Evolutionary conservation across 2,797 vertebrate genomes (phyloP).

Genomic region (Cryptoblepharus egeriae): DNA sequence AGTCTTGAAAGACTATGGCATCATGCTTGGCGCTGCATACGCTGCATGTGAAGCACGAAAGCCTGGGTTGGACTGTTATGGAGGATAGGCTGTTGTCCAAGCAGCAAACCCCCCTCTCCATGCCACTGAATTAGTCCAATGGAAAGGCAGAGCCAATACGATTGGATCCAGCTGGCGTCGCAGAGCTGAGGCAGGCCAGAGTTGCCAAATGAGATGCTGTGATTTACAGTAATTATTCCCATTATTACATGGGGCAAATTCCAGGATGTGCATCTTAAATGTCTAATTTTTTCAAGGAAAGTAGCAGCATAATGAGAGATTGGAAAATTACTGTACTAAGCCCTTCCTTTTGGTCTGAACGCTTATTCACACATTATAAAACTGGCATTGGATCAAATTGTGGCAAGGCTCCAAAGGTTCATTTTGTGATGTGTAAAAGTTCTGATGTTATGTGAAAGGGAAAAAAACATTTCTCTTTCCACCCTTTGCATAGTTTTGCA

Average conservation of each 20-base stretch:
- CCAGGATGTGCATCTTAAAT: not conserved
- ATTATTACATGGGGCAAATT: not conserved
- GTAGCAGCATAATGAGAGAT: not conserved
- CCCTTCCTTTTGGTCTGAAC: not conserved
- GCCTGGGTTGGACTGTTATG: too few relatives aligned
- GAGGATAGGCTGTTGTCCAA: too few relatives aligned
- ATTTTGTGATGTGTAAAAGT: not conserved
- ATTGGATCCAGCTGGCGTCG: too few relatives aligned
- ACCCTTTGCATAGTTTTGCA: too few relatives aligned
- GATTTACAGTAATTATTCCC: constrained; percentile 25
- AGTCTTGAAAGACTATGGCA: too few relatives aligned
- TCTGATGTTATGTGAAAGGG: too few relatives aligned
- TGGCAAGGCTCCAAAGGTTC: not conserved
- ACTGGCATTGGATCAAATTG: not conserved
- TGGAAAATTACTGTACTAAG: not conserved
- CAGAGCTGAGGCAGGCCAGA: not conserved
- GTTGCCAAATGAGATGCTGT: not conserved
- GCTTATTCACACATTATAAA: not conserved
- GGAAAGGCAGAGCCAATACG: too few relatives aligned
- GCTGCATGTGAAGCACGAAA: too few relatives aligned
- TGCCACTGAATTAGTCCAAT: too few relatives aligned
- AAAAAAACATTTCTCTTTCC: too few relatives aligned
- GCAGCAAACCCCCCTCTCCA: too few relatives aligned
- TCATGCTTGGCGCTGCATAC: too few relatives aligned
- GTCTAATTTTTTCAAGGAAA: not conserved